A percentile compares a stretch with the other conserved stretches of the same genome.
phyloP scores from a whole-genome alignment of 2,797 vertebrate species.

The Sebastes umbrosus region DNA sequence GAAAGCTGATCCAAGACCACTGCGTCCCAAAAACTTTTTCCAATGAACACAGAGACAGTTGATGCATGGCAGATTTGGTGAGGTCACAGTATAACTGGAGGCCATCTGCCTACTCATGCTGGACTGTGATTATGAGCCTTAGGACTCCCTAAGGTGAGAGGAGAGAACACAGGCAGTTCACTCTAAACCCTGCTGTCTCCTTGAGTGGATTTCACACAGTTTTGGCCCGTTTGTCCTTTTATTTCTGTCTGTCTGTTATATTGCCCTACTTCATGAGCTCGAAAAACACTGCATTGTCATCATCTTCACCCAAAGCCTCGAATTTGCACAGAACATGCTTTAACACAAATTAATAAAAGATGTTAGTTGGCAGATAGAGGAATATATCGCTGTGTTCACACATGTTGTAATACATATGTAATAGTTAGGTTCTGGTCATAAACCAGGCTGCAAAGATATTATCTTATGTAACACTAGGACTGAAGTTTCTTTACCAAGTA shows the following conservation, averaged over 20 bases:
- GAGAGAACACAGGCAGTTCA: constrained; percentile 46
- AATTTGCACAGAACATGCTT: constrained; percentile 22
- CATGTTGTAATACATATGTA: constrained; percentile 25
- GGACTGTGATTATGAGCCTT: constrained; percentile 76
- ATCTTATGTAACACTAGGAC: neutral
- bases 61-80: constrained; percentile 69
- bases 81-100: constrained; percentile 72
- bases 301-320: constrained; percentile 7
- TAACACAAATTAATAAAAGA: constrained; percentile 32
- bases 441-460: neutral
- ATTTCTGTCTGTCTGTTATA: constrained; percentile 23
- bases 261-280: constrained; percentile 17
- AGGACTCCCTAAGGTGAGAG: constrained; percentile 72
- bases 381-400: constrained; percentile 14
- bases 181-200: constrained; percentile 46
- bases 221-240: constrained; percentile 41
- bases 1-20: constrained; percentile 55
- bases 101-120: constrained; percentile 83
- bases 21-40: constrained; percentile 34
- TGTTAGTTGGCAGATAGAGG: constrained; percentile 8
- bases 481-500: neutral
- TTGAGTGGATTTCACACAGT: constrained; percentile 38
- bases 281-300: constrained; percentile 35
- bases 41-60: constrained; percentile 40
- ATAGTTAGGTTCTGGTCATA: neutral